phyloP scores from a whole-genome alignment of 2,113 vertebrate genomes.

The Prolemur simus region DNA sequence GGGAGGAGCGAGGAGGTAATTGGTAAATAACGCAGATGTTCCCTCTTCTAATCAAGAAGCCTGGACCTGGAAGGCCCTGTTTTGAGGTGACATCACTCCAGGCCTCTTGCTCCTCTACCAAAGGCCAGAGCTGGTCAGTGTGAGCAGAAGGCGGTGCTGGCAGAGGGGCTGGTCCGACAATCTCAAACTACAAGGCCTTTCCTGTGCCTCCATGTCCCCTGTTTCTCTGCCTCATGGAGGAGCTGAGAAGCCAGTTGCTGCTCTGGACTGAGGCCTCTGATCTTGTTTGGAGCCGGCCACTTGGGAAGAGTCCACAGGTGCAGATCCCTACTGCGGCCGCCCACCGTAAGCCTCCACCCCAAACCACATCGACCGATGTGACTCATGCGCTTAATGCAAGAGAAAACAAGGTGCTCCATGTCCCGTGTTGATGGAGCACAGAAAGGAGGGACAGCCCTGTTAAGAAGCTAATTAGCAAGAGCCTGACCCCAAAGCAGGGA shows the following conservation, averaged over 20 bases:
- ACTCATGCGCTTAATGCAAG: background rate
- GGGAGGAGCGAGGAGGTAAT: background rate
- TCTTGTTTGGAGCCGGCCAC: background rate
- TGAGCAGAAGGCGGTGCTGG: background rate
- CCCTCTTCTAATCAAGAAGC: background rate
- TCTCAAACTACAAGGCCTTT: background rate
- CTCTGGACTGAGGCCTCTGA: background rate
- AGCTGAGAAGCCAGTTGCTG: background rate
- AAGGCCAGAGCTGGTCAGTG: background rate
- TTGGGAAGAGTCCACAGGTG: background rate
- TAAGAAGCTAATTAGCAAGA: background rate
- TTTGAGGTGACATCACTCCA: background rate
- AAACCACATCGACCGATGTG: background rate
- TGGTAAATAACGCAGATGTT: background rate
- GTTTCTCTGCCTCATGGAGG: background rate
- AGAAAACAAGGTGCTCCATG: background rate
- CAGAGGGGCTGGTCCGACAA: background rate
- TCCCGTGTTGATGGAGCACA: background rate
- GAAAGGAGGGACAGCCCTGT: background rate
- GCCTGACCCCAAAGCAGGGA: too few species aligned
- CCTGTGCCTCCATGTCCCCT: background rate
- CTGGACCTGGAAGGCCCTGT: background rate
- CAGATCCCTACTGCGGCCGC: accelerated
- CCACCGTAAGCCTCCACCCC: background rate
- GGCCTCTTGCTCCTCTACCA: background rate